These are phyloP conservation scores for Prionailurus viverrinus DNA, from an alignment of 2,113 vertebrate genomes.

Conservation along the genomic window DNA sequence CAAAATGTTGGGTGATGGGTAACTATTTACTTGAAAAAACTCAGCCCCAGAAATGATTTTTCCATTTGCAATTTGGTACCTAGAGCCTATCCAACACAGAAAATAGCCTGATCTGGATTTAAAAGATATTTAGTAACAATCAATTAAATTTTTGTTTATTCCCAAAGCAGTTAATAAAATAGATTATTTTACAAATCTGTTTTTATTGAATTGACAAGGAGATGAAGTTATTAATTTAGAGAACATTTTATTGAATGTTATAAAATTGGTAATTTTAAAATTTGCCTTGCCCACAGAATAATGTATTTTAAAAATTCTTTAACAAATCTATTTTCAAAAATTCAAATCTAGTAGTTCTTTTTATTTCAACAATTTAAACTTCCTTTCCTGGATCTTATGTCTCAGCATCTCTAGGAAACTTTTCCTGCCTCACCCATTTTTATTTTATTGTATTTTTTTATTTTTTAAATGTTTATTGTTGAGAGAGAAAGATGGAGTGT, in stretches of 20 bases:
- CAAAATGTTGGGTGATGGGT: background rate
- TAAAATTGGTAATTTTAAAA: background rate
- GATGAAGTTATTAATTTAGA: constrained; percentile 48
- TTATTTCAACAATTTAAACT: background rate
- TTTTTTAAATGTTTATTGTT: too few species aligned
- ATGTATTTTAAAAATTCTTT: background rate
- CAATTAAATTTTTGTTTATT: background rate
- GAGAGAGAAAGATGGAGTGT: too few species aligned
- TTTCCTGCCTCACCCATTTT: background rate
- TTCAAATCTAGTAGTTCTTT: background rate
- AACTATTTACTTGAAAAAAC: constrained; percentile 40
- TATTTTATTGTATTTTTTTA: background rate
- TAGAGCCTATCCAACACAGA: background rate
- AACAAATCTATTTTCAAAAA: background rate
- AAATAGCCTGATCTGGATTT: background rate
- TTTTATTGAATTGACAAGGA: background rate
- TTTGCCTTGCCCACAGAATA: background rate
- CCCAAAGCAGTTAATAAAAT: constrained; percentile 26
- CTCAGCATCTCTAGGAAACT: background rate
- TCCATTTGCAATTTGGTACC: background rate
- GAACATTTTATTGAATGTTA: background rate
- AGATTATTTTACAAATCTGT: background rate
- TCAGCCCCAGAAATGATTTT: background rate
- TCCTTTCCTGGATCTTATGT: background rate
- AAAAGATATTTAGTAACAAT: background rate